phyloP scores from a whole-genome alignment of 1,140 invertebrate genomes.

The Ceratina australensis region DNA sequence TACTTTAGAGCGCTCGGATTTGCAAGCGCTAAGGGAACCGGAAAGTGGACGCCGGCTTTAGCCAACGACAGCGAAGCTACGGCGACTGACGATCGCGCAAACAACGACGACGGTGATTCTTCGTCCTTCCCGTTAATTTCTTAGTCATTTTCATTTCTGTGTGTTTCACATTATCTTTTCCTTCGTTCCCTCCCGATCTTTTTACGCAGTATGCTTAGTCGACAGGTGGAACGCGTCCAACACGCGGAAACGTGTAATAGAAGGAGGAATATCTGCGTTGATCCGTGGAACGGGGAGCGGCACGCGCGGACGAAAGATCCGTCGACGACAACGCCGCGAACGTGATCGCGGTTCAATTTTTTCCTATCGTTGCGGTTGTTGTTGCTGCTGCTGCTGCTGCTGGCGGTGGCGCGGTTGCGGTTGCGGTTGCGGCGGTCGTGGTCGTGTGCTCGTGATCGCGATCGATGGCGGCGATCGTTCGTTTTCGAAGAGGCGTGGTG shows the following conservation, averaged over 20 bases:
- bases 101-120: conserved; percentile 40
- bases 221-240: neutral
- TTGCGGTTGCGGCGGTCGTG: neutral
- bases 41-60: neutral
- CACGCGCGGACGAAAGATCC: conserved; percentile 18
- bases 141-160: too few species aligned
- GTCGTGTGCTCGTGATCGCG: neutral
- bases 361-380: too few species aligned
- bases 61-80: conserved; percentile 18
- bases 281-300: conserved; percentile 37
- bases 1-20: neutral
- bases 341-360: conserved; percentile 3
- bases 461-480: conserved; percentile 46
- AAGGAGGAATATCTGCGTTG: conserved; percentile 31
- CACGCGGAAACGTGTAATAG: conserved; percentile 16
- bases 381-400: neutral
- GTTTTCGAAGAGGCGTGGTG: conserved; percentile 41
- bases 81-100: conserved; percentile 46
- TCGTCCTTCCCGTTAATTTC: conserved; percentile 20
- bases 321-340: conserved; percentile 13
- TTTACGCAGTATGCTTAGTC: too few species aligned
- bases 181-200: neutral
- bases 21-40: conserved; percentile 12
- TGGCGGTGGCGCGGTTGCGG: neutral
- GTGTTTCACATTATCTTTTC: neutral